These are phyloP conservation scores for Rissa tridactyla DNA, from an alignment of 2,113 vertebrate species.

Conservation along the genomic window DNA sequence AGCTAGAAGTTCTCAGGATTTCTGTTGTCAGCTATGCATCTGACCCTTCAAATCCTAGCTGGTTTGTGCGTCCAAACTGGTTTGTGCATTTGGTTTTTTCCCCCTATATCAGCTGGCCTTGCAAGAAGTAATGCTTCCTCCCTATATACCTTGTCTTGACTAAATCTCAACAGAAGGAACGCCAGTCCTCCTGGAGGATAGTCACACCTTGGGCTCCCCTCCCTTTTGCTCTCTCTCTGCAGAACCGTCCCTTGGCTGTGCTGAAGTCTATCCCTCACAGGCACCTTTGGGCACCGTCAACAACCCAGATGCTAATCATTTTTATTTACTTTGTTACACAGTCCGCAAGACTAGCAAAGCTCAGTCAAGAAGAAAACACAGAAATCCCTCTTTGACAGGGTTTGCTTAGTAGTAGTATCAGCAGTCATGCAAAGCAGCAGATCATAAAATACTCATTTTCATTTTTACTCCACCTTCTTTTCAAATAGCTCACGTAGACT, in stretches of 20 bases:
- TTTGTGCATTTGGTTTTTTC: background rate
- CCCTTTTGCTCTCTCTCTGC: background rate
- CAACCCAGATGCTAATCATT: background rate
- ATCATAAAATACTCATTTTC: slow-evolving; percentile 33
- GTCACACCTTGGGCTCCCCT: background rate
- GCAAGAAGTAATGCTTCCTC: background rate
- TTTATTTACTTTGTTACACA: background rate
- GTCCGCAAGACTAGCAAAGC: background rate
- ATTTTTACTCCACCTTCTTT: slow-evolving; percentile 42
- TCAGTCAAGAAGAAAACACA: slow-evolving; percentile 14
- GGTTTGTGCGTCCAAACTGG: no score
- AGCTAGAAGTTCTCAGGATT: background rate
- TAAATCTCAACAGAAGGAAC: background rate
- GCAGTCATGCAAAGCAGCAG: slow-evolving; percentile 27
- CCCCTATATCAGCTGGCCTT: background rate
- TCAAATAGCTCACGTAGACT: background rate
- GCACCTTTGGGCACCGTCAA: background rate
- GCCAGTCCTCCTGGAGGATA: background rate
- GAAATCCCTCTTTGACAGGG: background rate
- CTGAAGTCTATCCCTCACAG: background rate
- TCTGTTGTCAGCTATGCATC: background rate
- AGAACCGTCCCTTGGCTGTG: background rate
- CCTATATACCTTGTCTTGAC: background rate
- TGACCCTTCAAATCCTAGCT: background rate
- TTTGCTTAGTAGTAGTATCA: background rate